Base-by-base conservation (phyloP, 2,113 vertebrate genomes). In the Tachysurus vachellii region DNA sequence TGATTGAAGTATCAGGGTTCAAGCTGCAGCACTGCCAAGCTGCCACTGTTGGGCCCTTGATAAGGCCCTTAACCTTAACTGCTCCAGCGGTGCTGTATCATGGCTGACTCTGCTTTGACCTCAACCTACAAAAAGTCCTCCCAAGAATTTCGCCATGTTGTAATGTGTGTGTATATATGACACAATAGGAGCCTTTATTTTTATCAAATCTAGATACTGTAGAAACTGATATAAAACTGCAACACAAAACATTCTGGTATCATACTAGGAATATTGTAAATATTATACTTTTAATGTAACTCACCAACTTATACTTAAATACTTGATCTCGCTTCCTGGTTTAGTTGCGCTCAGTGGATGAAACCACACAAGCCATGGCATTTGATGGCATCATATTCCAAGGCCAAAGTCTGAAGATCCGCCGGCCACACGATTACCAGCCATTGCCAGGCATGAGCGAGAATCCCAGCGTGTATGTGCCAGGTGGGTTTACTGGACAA, bases 301-400 rank as follows among this genome's bases (percentile, higher is more conserved):
- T 36, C 36, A 36, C 36, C 36, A 36, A 36, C 36, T 36, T 36
- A 36, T 36, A 36, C 1, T 2, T 36, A 36, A 36, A 36, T 36
- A 36, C 36, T 36, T 68, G 1, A 14, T 68, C 9, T 83, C 10
- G 0, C 53, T 44, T 0, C 3, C 42, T 50, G 17, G 42, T 91
- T 86, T 88, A 98, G 97, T 98, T 98, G 88, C 97, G 97, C 87
- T 98, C 97, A 17, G 97, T 98, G 91, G 97, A 98, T 62, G 97
- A 98, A 93, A 98, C 97, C 0, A 98, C 97, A 84, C 97, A 98
- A 92, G 97, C 97, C 17, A 98, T 98, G 97, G 97, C 97, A 5
- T 98, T 98, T 79, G 97, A 98, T 83, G 97, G 97, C 85, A 98
- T 98, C 91, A 98, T 98, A 92, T 98, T 98, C 94, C 97, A 98